A percentile compares a stretch with the other conserved stretches of the same genome.
phyloP scores from a whole-genome alignment of 2,888 invertebrate species.

The Mimas tiliae region DNA sequence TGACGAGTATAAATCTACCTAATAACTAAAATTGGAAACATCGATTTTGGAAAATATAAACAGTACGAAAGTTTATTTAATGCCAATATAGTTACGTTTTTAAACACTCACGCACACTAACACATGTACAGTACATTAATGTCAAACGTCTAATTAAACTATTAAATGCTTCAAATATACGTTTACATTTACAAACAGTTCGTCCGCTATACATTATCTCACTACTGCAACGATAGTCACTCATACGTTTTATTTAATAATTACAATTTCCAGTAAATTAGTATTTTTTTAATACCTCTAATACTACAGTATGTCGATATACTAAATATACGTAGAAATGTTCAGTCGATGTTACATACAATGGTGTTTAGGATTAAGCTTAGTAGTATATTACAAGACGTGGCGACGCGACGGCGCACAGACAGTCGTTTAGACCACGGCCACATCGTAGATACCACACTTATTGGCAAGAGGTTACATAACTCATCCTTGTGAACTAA shows the following conservation, averaged over 20 bases:
- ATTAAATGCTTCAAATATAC: constrained; percentile 79
- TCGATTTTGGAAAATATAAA: constrained; percentile 59
- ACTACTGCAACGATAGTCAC: constrained; percentile 63
- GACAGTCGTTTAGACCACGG: constrained; percentile 35
- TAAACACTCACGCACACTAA: constrained; percentile 70
- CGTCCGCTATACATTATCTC: constrained; percentile 64
- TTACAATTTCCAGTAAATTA: constrained; percentile 52
- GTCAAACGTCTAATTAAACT: constrained; percentile 64
- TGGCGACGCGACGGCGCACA: constrained; percentile 49
- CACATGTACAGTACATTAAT: constrained; percentile 60
- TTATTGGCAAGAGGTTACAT: too few species aligned
- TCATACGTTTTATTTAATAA: constrained; percentile 23
- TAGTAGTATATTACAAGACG: constrained; percentile 50
- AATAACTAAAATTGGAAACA: constrained; percentile 49
- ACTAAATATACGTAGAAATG: constrained; percentile 79
- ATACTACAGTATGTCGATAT: constrained; percentile 42
- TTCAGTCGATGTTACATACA: constrained; percentile 84
- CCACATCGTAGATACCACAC: too few species aligned
- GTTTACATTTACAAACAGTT: constrained; percentile 59
- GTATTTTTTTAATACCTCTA: constrained; percentile 55
- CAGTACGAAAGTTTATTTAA: constrained; percentile 45
- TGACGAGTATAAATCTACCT: constrained; percentile 41
- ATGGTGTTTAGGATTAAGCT: constrained; percentile 76
- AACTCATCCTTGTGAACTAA: too few species aligned
- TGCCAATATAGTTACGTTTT: constrained; percentile 56